Base-by-base conservation (phyloP, 2,888 invertebrate species). In the Antitype chi region DNA sequence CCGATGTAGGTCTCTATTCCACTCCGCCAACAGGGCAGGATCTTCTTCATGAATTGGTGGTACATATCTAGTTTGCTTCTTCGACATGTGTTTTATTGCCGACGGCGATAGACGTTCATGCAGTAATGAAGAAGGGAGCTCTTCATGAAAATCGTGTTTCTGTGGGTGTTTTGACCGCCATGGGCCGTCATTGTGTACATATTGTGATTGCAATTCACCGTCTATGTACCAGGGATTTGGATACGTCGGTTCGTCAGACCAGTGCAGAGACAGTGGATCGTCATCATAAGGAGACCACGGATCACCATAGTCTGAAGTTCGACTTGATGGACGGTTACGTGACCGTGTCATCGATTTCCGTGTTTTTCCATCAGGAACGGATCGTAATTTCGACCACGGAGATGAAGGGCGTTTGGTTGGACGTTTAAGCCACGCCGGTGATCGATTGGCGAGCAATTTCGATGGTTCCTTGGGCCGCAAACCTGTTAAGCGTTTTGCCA, bases 351-450 rank as follows among this genome's bases (percentile, higher is more conserved):
- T n/a, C 3, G 49, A 72, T 64, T 64, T 78, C 53, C 79, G 62
- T 63, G 63, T 72, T 43, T 63, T 28, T 1, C 2, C 53, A 25
- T 32, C 72, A 43, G 52, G 23, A 8, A 38, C 32, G 25, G 53
- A 68, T 55, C 62, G 71, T 8, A 55, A 25, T 23, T 68, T 52
- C 25, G 68, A 38, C 25, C n/a, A 72, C 11, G 68, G 28, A 43
- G 62, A 38, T 5, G 72, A 57, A 28, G 73, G 64, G n/a, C 53
- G 64, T 38, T 25, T 68, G 20, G 64, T 15, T n/a, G 80, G 64
- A 15, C 38, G 79, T 55, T 59, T 69, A 1, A 69, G 9, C 79
- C 73, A 80, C 25, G 59, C 23, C 7, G 73, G 79, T 47, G 79
- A 43, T 55, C 71, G 78, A 68, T 71, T 62, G 5, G 43, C 20